Conservation (phyloP, 2,113 vertebrate species). For the Tinamus guttatus region DNA sequence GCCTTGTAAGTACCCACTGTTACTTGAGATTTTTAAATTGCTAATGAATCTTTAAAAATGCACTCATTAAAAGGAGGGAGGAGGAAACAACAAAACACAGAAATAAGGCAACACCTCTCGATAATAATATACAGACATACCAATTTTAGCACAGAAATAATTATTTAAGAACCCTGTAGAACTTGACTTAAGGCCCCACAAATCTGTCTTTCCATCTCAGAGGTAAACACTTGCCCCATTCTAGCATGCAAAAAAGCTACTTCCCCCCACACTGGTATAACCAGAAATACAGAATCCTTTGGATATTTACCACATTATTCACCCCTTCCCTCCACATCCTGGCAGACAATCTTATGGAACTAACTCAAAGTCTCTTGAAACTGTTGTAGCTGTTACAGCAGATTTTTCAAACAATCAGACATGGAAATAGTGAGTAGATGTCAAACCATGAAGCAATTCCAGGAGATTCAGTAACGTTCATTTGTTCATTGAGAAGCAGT, state of each 20-base stretch:
- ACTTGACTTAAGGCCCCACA: not conserved
- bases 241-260: not conserved
- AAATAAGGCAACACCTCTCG: not conserved
- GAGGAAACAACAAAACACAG: not conserved
- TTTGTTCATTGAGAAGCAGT: conserved; percentile 42
- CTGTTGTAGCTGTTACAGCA: not conserved
- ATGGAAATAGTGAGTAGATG: conserved; percentile 2
- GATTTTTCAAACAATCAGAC: not conserved
- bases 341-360: not conserved
- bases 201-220: not conserved
- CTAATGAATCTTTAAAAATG: not conserved
- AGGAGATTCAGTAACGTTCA: not conserved
- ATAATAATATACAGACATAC: not conserved
- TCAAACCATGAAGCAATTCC: conserved; percentile 47
- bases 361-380: not conserved
- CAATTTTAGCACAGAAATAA: not conserved
- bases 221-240: not conserved
- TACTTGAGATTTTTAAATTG: not conserved
- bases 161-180: not conserved
- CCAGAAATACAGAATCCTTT: not conserved
- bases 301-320: not conserved
- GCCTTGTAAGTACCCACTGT: not conserved
- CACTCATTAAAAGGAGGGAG: not conserved
- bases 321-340: not conserved
- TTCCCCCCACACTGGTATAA: not conserved